These are phyloP conservation scores for Gonatopus flavifemur DNA, from an alignment of 1,140 invertebrate species.

Conservation along the genomic window DNA sequence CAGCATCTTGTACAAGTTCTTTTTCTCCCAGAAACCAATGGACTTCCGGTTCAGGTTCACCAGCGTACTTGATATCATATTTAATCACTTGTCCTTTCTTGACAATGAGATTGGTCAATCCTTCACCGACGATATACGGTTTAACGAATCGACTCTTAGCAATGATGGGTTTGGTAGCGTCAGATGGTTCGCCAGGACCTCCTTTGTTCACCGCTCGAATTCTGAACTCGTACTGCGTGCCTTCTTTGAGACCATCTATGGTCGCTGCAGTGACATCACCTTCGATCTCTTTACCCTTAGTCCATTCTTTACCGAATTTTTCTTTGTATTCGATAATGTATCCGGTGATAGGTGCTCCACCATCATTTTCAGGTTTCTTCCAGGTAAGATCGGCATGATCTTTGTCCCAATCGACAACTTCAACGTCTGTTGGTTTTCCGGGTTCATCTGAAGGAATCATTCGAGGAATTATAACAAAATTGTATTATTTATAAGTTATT, in stretches of 20 bases:
- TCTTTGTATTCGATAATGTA: constrained; percentile 94
- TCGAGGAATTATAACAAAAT: background rate
- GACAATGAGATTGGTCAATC: constrained; percentile 81
- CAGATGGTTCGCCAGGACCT: constrained; percentile 91
- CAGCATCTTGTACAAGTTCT: constrained; percentile 69
- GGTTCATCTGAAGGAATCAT: constrained; percentile 75
- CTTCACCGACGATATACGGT: constrained; percentile 88
- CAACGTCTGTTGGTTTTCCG: constrained; percentile 85
- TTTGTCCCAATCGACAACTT: constrained; percentile 94
- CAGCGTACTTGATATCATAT: constrained; percentile 92
- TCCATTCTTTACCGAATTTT: constrained; percentile 90
- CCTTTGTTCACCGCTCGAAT: constrained; percentile 95
- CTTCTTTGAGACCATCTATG: constrained; percentile 90
- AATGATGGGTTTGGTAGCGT: constrained; percentile 91
- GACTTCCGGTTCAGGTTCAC: constrained; percentile 91
- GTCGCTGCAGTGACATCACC: constrained; percentile 76
- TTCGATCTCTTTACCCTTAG: constrained; percentile 75
- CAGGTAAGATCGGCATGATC: constrained; percentile 93
- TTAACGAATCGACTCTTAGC: constrained; percentile 95
- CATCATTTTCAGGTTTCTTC: constrained; percentile 86
- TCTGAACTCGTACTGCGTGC: constrained; percentile 93
- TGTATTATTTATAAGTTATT: background rate
- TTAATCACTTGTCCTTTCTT: constrained; percentile 93
- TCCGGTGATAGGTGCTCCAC: constrained; percentile 91
- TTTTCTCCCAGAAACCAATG: constrained; percentile 78